Percentiles rank a stretch among this genome's conserved stretches.
Conservation (phyloP, 2,113 vertebrate species). For the Brevimyrus niger region DNA sequence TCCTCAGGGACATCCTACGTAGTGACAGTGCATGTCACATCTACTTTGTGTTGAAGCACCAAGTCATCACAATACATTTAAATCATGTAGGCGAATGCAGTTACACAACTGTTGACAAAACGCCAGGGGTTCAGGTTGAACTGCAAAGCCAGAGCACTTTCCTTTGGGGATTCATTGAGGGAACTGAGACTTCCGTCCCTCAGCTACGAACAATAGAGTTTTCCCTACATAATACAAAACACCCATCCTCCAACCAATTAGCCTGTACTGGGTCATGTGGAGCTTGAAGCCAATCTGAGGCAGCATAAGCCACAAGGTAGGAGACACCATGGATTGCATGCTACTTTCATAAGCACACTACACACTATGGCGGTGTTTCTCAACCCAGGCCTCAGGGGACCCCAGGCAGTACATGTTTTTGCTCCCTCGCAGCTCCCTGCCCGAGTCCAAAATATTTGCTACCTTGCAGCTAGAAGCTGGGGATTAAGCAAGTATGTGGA, state of each 20-base stretch:
- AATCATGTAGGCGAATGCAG: not conserved
- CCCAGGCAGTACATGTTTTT: not conserved
- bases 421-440: not conserved
- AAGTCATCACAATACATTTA: not conserved
- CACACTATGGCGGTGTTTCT: not conserved
- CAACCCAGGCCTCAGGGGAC: not conserved
- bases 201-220: not conserved
- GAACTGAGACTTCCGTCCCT: not conserved
- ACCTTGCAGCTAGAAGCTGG: not conserved
- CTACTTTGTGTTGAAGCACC: not conserved
- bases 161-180: not conserved
- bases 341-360: not conserved
- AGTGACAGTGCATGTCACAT: not conserved
- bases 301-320: not conserved
- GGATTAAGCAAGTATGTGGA: too few species aligned
- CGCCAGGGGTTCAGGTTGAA: not conserved
- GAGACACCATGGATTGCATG: not conserved
- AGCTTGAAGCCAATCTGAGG: not conserved
- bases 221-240: not conserved
- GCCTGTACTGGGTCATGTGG: not conserved
- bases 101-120: conserved; percentile 1
- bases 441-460: not conserved
- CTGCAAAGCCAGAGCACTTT: not conserved
- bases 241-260: not conserved
- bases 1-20: not conserved